Percentiles rank a stretch among this genome's conserved stretches.
These are phyloP conservation scores for Barnardius zonarius DNA, from an alignment of 2,113 vertebrate species.

Conservation along the genomic window DNA sequence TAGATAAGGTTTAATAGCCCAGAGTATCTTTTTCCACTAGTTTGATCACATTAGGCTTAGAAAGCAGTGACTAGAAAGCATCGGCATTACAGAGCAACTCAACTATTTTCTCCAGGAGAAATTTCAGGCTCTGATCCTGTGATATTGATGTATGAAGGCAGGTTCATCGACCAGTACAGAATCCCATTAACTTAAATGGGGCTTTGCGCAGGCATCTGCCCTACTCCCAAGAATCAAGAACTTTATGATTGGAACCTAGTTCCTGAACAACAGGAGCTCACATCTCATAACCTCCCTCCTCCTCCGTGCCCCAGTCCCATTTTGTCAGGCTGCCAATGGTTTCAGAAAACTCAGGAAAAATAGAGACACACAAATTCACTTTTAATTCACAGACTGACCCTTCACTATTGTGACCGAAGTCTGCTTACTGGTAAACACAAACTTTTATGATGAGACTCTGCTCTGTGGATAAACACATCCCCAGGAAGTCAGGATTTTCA, in stretches of 20 bases:
- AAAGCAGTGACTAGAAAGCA: not conserved
- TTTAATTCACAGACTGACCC: not conserved
- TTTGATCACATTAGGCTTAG: not conserved
- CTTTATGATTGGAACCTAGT: not conserved
- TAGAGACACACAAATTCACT: not conserved
- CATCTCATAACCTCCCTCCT: not conserved
- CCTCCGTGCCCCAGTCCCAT: not conserved
- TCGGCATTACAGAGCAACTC: not conserved
- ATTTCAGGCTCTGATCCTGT: not conserved
- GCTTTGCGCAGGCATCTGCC: not conserved
- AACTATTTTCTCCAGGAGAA: not conserved
- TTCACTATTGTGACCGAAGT: not conserved
- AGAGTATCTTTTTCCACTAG: not conserved
- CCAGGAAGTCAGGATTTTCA: not conserved
- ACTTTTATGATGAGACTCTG: not conserved
- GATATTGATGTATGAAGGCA: slow-evolving; percentile 1
- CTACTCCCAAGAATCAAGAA: not conserved
- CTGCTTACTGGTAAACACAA: not conserved
- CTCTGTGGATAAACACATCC: not conserved
- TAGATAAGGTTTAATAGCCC: not conserved
- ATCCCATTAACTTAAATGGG: not conserved
- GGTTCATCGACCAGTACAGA: not conserved
- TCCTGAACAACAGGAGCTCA: not conserved
- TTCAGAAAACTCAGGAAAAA: not conserved
- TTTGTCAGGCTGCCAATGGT: not conserved